phyloP scores from a whole-genome alignment of 2,797 vertebrate species.

The Chaunax sp. region DNA sequence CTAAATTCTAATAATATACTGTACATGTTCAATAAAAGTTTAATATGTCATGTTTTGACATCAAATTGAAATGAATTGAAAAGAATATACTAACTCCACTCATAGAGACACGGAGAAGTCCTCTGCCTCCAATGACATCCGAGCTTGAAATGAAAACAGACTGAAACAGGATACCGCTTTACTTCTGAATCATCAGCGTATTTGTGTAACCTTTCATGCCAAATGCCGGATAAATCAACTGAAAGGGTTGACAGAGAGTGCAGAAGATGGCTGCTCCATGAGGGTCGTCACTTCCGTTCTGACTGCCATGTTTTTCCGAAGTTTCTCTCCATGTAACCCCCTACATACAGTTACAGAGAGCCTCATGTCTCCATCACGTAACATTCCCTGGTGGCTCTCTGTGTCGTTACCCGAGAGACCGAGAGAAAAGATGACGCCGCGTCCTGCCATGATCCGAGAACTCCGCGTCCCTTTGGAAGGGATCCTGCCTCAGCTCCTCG shows the following conservation, averaged over 20 bases:
- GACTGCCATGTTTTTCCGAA: conserved; percentile 39
- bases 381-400: conserved; percentile 39
- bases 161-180: conserved; percentile 51
- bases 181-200: conserved; percentile 48
- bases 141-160: conserved; percentile 51
- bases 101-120: conserved; percentile 10
- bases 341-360: conserved; percentile 25
- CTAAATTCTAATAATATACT: not conserved
- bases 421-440: conserved; percentile 72
- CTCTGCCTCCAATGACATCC: conserved; percentile 39
- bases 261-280: conserved; percentile 68
- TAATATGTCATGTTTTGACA: not conserved
- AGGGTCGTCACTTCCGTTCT: conserved; percentile 32
- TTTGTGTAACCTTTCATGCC: conserved; percentile 50
- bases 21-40: not conserved
- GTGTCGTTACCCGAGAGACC: conserved; percentile 75
- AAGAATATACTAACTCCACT: conserved; percentile 8
- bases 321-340: conserved; percentile 24
- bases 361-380: conserved; percentile 46
- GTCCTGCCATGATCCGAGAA: conserved; percentile 70
- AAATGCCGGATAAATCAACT: conserved; percentile 50
- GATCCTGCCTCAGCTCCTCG: conserved; percentile 56
- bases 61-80: not conserved
- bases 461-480: conserved; percentile 77
- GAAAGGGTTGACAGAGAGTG: conserved; percentile 35